Evolutionary conservation across 2,888 invertebrate genomes (phyloP).

Genomic region (Tetragnatha montana): DNA sequence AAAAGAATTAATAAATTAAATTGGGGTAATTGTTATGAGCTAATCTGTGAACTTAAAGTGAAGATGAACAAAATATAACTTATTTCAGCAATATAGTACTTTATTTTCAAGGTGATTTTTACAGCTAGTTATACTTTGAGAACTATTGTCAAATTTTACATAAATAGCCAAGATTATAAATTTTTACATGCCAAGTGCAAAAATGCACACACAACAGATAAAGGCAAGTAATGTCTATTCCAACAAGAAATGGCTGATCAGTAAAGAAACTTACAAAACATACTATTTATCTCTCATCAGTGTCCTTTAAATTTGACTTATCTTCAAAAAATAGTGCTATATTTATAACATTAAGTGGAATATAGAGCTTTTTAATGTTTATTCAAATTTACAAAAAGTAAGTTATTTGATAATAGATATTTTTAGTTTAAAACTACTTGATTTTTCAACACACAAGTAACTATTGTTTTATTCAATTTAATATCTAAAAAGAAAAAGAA

Average conservation of each 20-base stretch:
- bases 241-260: conserved; percentile 20
- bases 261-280: conserved; percentile 49
- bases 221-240: conserved; percentile 3
- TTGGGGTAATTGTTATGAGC: no score
- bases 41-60: not conserved
- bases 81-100: conserved; percentile 58
- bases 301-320: not conserved
- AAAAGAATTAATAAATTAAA: no score
- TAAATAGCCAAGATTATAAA: conserved; percentile 39
- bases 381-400: no score
- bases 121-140: conserved; percentile 44
- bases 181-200: conserved; percentile 43
- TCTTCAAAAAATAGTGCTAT: conserved; percentile 38
- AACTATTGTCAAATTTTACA: conserved; percentile 51
- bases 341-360: conserved; percentile 3
- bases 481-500: no score
- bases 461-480: no score
- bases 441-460: no score
- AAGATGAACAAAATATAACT: not conserved
- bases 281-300: conserved; percentile 26
- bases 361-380: not conserved
- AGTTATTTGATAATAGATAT: no score
- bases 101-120: conserved; percentile 56
- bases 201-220: conserved; percentile 9
- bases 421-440: no score